Percentiles rank a stretch among this genome's conserved stretches.
Evolutionary conservation across 1,140 invertebrate species (phyloP).

Genomic region (Drosophila bipectinata): DNA sequence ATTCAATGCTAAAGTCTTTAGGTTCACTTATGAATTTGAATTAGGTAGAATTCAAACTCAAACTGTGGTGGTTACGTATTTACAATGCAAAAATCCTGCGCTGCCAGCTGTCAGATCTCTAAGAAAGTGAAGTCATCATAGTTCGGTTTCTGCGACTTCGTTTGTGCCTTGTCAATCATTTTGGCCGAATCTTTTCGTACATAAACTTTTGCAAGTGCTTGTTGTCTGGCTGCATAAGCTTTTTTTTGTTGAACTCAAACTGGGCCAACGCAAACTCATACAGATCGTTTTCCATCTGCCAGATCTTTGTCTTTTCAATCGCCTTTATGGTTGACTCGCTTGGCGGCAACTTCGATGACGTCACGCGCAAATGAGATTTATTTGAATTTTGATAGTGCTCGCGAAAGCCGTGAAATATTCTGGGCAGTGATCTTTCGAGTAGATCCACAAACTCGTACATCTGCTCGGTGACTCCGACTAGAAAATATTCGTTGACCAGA

Average conservation of each 20-base stretch:
- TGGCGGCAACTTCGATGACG: slow-evolving; percentile 95
- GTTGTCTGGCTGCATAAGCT: slow-evolving; percentile 82
- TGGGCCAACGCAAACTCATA: slow-evolving; percentile 97
- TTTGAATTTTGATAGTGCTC: slow-evolving; percentile 93
- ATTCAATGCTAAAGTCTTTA: slow-evolving; percentile 77
- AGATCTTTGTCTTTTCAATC: slow-evolving; percentile 92
- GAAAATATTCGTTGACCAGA: slow-evolving; percentile 95
- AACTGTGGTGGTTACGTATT: slow-evolving; percentile 29
- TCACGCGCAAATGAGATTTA: slow-evolving; percentile 97
- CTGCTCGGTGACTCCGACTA: slow-evolving; percentile 98
- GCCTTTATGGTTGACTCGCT: slow-evolving; percentile 91
- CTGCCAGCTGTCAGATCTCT: no score
- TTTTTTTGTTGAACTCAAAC: slow-evolving; percentile 95
- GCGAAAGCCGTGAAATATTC: slow-evolving; percentile 95
- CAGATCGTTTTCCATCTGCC: slow-evolving; percentile 99
- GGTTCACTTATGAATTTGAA: slow-evolving; percentile 54
- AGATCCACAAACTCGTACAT: slow-evolving; percentile 96
- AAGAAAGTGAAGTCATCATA: slow-evolving; percentile 20
- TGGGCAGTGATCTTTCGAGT: slow-evolving; percentile 94
- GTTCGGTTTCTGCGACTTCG: slow-evolving; percentile 29
- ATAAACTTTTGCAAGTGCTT: slow-evolving; percentile 91
- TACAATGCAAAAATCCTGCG: slow-evolving; percentile 25
- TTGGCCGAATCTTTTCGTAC: slow-evolving; percentile 98
- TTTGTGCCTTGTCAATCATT: slow-evolving; percentile 85
- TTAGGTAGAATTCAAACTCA: slow-evolving; percentile 54